Evolutionary conservation across 2,888 invertebrate genomes (phyloP).

Genomic region (Catonia carolina): DNA sequence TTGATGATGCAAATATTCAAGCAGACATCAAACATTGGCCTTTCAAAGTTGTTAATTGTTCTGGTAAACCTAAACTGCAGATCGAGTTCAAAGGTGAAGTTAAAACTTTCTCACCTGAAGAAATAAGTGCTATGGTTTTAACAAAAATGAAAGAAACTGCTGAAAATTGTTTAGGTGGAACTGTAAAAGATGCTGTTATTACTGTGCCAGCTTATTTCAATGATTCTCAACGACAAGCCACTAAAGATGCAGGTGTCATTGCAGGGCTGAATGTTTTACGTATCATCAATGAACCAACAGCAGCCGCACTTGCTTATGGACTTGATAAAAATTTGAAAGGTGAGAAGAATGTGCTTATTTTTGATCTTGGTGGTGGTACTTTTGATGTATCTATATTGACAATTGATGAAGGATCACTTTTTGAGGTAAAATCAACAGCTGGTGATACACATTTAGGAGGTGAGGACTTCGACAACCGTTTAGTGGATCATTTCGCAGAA

Average conservation of each 20-base stretch:
- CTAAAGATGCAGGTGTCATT: constrained; percentile 61
- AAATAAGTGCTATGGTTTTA: constrained; percentile 65
- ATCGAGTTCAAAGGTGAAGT: constrained; percentile 57
- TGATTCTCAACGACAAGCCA: no score
- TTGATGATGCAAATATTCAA: constrained; percentile 64
- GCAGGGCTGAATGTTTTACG: constrained; percentile 81
- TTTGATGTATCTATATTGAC: constrained; percentile 53
- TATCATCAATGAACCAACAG: constrained; percentile 87
- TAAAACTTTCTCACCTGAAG: constrained; percentile 60
- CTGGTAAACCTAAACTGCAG: constrained; percentile 60
- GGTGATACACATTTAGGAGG: constrained; percentile 78
- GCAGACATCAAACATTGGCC: constrained; percentile 80
- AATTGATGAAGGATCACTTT: no score
- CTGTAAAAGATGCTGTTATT: constrained; percentile 79
- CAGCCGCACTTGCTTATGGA: constrained; percentile 81
- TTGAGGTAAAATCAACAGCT: constrained; percentile 73
- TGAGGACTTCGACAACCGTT: no score
- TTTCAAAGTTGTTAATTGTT: constrained; percentile 61
- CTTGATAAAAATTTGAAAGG: constrained; percentile 45
- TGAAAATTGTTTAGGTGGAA: constrained; percentile 54
- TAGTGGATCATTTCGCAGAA: constrained; percentile 49
- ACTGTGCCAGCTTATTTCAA: constrained; percentile 53
- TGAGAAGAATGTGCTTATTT: constrained; percentile 46
- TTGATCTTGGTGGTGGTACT: no score
- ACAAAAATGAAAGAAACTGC: no score